phyloP scores from a whole-genome alignment of 2,113 vertebrate species.

The Tauraco erythrolophus region DNA sequence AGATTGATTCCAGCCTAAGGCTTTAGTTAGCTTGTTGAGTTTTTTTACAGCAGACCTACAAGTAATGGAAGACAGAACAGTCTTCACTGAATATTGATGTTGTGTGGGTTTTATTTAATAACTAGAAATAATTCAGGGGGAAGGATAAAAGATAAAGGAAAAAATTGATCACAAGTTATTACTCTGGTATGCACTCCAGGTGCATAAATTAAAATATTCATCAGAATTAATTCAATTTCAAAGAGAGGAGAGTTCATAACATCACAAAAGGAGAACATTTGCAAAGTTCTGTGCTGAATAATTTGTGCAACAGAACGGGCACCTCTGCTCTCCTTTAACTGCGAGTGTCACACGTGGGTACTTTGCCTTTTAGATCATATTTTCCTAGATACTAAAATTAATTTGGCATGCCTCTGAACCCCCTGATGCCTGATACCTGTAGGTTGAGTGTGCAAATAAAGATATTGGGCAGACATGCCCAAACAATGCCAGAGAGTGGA shows the following conservation, averaged over 20 bases:
- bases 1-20: neutral
- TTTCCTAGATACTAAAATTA: neutral
- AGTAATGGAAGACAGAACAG: neutral
- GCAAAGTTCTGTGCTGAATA: neutral
- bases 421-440: neutral
- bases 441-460: neutral
- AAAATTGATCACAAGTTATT: neutral
- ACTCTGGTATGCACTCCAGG: neutral
- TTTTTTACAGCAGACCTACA: neutral
- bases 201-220: neutral
- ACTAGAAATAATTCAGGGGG: neutral
- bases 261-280: neutral
- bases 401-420: neutral
- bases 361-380: neutral
- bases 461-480: neutral
- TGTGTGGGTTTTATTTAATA: neutral
- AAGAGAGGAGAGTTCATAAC: neutral
- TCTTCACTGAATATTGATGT: neutral
- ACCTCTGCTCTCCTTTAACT: neutral
- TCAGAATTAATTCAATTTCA: neutral
- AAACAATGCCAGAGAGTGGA: neutral
- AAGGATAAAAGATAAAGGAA: neutral
- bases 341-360: neutral
- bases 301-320: neutral
- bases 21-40: neutral